Evolutionary conservation across 2,113 vertebrate species (phyloP).

Genomic region (Hydrochoerus hydrochaeris): DNA sequence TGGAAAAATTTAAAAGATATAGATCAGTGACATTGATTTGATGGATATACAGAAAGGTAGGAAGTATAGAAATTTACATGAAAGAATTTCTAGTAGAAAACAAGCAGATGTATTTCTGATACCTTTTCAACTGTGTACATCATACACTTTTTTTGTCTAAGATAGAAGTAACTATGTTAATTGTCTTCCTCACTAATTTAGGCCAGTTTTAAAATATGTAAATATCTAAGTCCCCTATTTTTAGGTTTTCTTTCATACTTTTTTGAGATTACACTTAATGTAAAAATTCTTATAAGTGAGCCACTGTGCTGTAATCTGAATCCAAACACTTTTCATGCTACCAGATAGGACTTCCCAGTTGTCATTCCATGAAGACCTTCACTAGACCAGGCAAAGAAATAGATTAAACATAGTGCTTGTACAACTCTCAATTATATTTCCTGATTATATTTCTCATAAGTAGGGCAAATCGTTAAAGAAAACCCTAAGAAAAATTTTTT

Average conservation of each 20-base stretch:
- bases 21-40: background rate
- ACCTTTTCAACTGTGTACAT: background rate
- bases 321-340: background rate
- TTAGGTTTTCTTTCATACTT: background rate
- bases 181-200: background rate
- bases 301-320: conserved; percentile 13
- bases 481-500: conserved; percentile 62
- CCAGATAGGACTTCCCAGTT: conserved; percentile 17
- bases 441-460: conserved; percentile 53
- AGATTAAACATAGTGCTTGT: conserved; percentile 46
- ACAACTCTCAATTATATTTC: conserved; percentile 53
- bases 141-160: background rate
- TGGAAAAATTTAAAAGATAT: background rate
- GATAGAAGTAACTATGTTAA: background rate
- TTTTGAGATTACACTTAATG: conserved; percentile 1
- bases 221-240: background rate
- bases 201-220: background rate
- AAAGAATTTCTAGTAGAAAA: background rate
- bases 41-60: background rate
- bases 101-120: background rate
- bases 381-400: conserved; percentile 34
- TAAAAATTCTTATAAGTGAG: conserved; percentile 34
- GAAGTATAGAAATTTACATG: background rate
- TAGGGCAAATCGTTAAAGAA: conserved; percentile 57
- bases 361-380: conserved; percentile 56